These are phyloP conservation scores for Zoanthus gigantus DNA, from an alignment of 92 coral and sea anemone species.

Conservation along the genomic window DNA sequence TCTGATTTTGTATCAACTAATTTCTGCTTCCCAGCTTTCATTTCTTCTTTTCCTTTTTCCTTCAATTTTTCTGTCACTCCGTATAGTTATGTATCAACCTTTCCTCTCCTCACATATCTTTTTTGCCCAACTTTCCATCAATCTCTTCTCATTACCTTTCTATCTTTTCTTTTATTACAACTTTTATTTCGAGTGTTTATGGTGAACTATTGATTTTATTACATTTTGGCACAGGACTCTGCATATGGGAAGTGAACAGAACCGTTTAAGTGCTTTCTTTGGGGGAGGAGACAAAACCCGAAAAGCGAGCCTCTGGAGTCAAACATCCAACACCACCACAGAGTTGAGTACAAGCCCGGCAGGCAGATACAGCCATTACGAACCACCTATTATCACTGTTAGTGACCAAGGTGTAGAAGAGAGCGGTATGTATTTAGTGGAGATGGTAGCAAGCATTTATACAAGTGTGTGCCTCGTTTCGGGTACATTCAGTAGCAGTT, in stretches of 20 bases:
- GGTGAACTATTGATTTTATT: too few relatives aligned
- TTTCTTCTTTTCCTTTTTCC: neutral
- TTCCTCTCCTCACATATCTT: neutral
- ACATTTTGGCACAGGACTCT: conserved; percentile 21
- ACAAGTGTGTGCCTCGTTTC: neutral
- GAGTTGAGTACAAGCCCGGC: conserved; percentile 70
- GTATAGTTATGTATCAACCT: neutral
- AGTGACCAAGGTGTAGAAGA: conserved; percentile 54
- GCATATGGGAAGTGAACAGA: conserved; percentile 47
- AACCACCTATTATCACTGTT: conserved; percentile 81
- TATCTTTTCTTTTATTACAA: neutral
- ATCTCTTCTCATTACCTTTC: neutral
- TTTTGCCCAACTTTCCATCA: neutral
- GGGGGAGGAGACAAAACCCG: conserved; percentile 80
- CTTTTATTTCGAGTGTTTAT: too few relatives aligned
- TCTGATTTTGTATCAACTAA: too few relatives aligned
- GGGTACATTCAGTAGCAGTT: too few relatives aligned
- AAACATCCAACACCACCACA: conserved; percentile 74
- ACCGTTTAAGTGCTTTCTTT: conserved; percentile 75
- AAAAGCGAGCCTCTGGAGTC: conserved; percentile 79
- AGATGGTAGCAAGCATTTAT: neutral
- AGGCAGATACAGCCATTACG: conserved; percentile 76
- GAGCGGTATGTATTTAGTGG: conserved; percentile 11
- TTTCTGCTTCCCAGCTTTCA: neutral
- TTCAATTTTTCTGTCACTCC: neutral